Evolutionary conservation across 2,888 invertebrate genomes (phyloP).

Genomic region (Teleiodes luculella): DNA sequence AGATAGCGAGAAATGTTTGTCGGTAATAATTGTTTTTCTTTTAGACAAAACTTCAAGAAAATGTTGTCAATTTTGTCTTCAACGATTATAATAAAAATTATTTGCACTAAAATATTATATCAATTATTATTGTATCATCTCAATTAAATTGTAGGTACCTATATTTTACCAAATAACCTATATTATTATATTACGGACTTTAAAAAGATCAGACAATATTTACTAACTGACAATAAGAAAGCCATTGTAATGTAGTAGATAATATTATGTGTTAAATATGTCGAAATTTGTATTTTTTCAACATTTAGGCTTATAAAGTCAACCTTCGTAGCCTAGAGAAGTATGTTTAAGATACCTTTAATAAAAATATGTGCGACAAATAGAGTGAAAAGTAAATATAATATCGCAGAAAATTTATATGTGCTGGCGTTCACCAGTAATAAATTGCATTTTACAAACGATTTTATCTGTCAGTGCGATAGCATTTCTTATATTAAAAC

Average conservation of each 20-base stretch:
- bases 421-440: no score
- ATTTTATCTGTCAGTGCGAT: no score
- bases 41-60: not conserved
- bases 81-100: no score
- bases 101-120: constrained; percentile 7
- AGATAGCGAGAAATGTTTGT: no score
- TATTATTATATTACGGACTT: not conserved
- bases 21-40: no score
- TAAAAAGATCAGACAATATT: constrained; percentile 3
- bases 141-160: constrained; percentile 9
- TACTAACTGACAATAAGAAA: constrained; percentile 7
- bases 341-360: constrained; percentile 33
- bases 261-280: constrained; percentile 11
- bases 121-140: constrained; percentile 14
- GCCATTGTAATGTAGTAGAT: constrained; percentile 8
- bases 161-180: not conserved
- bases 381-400: not conserved
- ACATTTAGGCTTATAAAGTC: constrained; percentile 40
- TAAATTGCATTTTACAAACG: no score
- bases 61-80: constrained; percentile 11
- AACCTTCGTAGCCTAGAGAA: constrained; percentile 41
- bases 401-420: no score
- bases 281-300: constrained; percentile 48
- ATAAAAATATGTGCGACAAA: constrained; percentile 31
- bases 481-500: no score